These are phyloP conservation scores for Aplysia californica DNA, from an alignment of 1,140 invertebrate genomes.

Conservation along the genomic window DNA sequence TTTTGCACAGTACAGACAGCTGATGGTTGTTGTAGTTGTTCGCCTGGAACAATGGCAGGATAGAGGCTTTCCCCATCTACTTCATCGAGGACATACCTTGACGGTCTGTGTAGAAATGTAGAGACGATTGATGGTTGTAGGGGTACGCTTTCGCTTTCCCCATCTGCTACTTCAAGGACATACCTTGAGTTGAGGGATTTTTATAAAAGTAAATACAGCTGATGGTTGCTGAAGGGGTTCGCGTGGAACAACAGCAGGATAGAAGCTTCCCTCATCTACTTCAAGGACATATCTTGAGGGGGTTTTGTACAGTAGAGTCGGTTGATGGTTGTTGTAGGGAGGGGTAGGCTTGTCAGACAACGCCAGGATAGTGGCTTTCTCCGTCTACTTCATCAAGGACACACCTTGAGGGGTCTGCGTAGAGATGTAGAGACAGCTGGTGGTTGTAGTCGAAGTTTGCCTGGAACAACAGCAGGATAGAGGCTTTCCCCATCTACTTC, in stretches of 20 bases:
- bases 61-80: conserved; percentile 47
- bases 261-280: background rate
- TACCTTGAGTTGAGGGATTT: background rate
- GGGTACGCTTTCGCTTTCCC: too few species aligned
- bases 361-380: conserved; percentile 46
- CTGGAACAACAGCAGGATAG: background rate
- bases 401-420: background rate
- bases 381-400: conserved; percentile 26
- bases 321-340: conserved; percentile 36
- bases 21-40: conserved; percentile 44
- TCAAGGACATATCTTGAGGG: too few species aligned
- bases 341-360: conserved; percentile 55
- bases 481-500: background rate
- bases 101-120: too few species aligned
- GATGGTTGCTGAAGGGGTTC: background rate
- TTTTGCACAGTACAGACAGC: conserved; percentile 32
- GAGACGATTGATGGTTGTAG: too few species aligned
- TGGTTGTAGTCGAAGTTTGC: background rate
- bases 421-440: background rate
- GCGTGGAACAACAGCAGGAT: background rate
- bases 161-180: background rate
- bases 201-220: background rate
- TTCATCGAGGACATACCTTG: conserved; percentile 9
- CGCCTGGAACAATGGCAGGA: conserved; percentile 54
- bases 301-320: too few species aligned